Evolutionary conservation across 2,888 invertebrate species (phyloP), one percentile per base, ranked within the genome.

Genomic region (Antheraea assamensis): DNA sequence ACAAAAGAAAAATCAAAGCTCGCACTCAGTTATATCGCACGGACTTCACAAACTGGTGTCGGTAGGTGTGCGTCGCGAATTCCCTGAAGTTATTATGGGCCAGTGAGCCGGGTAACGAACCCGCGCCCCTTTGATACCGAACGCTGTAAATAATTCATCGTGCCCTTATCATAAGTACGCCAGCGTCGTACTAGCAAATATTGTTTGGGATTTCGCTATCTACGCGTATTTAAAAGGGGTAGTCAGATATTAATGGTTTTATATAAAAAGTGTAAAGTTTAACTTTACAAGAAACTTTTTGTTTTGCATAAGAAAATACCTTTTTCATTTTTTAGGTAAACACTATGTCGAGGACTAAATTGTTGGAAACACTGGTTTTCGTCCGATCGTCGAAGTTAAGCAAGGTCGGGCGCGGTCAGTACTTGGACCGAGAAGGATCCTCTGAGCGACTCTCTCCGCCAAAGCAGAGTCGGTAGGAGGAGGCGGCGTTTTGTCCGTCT

Each of bases 101-200:
- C 94, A 93, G 86, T 92, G 94, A 90, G 87, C 92, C 93, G 93
- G 88, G 88, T 92, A 94, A 94, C 94, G 91, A 94, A 93, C 88
- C 87, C 82, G 79, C 83, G 82, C 80, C 75, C 75, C 81, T 80
- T 75, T 78, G 68, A 71, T 71, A 19, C 61, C 73, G 75, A 74
- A 74, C 77, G 78, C 83, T 85, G 91, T 91, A 91, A 93, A 92
- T 92, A 92, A 92, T 89, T 89, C 86, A 90, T 88, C 83, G 84
- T 81, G 83, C 83, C 82, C 86, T 72, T 58, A 35, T 55, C 47
- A 30, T 73, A 73, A 73, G 70, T 52, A 73, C 70, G 15, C 30
- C 42, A 13, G 27, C 19, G 42, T 64, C 47, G 35, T 68, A n/a
- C 21, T 68, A 68, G 68, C 68, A 68, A 68, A 68, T 68, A 68